Evolutionary conservation across 2,113 vertebrate genomes (phyloP).

Genomic region (Strigops habroptila): DNA sequence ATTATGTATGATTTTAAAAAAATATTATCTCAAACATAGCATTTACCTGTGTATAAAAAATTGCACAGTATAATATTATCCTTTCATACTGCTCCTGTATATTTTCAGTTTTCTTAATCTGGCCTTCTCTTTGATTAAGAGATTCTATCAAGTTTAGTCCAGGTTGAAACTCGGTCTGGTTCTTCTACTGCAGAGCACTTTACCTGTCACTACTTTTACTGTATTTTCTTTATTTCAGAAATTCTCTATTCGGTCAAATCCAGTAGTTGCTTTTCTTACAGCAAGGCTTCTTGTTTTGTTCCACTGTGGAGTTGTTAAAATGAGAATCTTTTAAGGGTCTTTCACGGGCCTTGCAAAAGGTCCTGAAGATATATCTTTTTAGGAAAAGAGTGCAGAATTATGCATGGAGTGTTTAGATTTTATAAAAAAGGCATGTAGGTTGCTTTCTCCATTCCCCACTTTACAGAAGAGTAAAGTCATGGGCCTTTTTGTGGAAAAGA

Average conservation of each 20-base stretch:
- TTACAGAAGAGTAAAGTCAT: background rate
- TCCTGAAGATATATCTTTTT: no score
- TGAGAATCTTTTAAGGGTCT: background rate
- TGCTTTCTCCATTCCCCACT: background rate
- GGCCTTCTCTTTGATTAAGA: background rate
- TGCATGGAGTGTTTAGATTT: background rate
- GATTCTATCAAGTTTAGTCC: background rate
- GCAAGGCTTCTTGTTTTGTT: fast-evolving
- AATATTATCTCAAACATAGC: background rate
- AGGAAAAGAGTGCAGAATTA: fast-evolving
- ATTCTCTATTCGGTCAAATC: background rate
- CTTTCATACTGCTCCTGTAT: background rate
- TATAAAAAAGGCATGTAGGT: background rate
- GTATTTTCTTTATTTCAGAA: background rate
- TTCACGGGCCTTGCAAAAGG: background rate
- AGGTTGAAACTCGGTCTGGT: background rate
- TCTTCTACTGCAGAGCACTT: background rate
- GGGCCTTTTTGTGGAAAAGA: background rate
- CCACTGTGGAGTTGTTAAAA: background rate
- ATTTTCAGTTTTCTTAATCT: background rate
- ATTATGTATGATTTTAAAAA: background rate
- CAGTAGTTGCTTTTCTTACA: background rate
- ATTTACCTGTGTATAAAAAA: background rate
- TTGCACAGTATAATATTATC: fast-evolving
- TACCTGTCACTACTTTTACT: background rate